A percentile compares a stretch with the other conserved stretches of the same genome.
Conservation (phyloP, 2,113 vertebrate genomes). For the Hippoglossus stenolepis region DNA sequence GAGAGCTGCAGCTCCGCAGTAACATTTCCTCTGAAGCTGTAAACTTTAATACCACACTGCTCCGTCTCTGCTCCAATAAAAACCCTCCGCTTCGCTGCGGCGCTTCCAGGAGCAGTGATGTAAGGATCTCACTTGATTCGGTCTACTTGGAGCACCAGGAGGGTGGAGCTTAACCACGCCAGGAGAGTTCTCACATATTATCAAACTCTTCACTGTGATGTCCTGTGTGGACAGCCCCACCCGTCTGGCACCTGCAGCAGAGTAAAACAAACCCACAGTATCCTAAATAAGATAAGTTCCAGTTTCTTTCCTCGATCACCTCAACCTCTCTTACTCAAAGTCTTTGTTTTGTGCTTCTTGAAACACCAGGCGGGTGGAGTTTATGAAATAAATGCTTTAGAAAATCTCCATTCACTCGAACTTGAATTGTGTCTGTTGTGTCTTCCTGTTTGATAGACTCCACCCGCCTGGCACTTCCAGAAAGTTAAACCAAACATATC, state of each 20-base stretch:
- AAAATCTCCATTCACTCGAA: not conserved
- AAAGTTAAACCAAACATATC: conserved; percentile 12
- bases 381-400: no score
- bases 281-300: no score
- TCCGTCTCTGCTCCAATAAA: conserved; percentile 13
- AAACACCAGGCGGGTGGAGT: no score
- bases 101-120: not conserved
- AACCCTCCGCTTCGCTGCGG: not conserved
- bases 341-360: no score
- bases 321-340: no score
- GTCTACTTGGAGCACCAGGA: conserved; percentile 18
- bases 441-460: not conserved
- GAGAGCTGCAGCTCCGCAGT: not conserved
- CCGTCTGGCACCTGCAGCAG: not conserved
- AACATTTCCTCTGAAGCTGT: not conserved
- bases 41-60: not conserved
- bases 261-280: no score
- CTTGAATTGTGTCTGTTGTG: not conserved
- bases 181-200: no score
- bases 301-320: not conserved
- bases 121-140: conserved; percentile 20
- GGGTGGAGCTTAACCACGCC: conserved; percentile 41
- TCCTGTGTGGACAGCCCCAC: not conserved
- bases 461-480: conserved; percentile 5
- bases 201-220: not conserved